Percentiles rank a stretch among this genome's conserved stretches.
phyloP scores from a whole-genome alignment of 2,888 invertebrate species.

The Leuctra nigra region DNA sequence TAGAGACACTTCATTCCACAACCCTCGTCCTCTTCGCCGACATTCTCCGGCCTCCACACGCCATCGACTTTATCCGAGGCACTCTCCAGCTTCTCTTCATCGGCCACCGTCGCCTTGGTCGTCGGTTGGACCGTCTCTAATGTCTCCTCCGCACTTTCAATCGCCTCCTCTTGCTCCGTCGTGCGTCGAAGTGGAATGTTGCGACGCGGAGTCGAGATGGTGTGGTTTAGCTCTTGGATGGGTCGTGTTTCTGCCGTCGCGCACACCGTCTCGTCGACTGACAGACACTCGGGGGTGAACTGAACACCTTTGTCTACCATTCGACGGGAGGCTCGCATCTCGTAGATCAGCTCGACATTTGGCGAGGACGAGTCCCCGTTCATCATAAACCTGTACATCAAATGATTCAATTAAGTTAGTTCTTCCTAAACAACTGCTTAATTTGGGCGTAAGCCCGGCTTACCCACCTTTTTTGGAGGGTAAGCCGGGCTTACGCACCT shows the following conservation, averaged over 20 bases:
- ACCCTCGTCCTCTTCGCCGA: slow-evolving; percentile 1
- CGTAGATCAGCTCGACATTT: slow-evolving; percentile 1
- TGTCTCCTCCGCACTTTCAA: background rate
- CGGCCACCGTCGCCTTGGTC: background rate
- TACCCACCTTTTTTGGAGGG: too few relatives aligned
- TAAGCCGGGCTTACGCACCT: too few relatives aligned
- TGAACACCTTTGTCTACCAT: slow-evolving; percentile 11
- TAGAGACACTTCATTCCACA: slow-evolving; percentile 9
- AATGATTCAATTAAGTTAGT: too few relatives aligned
- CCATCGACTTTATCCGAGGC: background rate
- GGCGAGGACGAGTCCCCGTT: slow-evolving; percentile 9
- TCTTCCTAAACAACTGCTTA: too few relatives aligned
- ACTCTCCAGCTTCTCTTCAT: background rate
- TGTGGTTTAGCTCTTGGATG: background rate
- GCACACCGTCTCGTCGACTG: background rate
- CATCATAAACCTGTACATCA: slow-evolving; percentile 5
- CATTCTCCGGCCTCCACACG: background rate
- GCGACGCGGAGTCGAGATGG: background rate
- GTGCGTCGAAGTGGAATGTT: slow-evolving; percentile 6
- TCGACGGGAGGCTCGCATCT: background rate
- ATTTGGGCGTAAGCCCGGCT: too few relatives aligned
- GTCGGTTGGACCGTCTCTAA: background rate
- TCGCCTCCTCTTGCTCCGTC: slow-evolving; percentile 10
- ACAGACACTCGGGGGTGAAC: background rate
- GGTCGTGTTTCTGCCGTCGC: background rate